Evolutionary conservation across 2,888 invertebrate genomes (phyloP).

Genomic region (Allacma fusca): DNA sequence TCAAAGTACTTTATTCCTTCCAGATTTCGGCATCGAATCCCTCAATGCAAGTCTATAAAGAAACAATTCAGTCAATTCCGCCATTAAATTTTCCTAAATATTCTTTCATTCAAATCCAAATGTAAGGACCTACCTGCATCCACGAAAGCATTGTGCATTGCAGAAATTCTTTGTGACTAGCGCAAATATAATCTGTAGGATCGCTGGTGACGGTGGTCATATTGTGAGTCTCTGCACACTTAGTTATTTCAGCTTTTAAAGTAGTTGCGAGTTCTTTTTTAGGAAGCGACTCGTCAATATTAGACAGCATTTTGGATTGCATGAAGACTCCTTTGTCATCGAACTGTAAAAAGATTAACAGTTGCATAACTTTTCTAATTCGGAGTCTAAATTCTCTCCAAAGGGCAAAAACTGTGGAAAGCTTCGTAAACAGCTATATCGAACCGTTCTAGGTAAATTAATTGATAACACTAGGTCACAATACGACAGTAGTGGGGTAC

Average conservation of each 20-base stretch:
- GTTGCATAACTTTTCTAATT: too few relatives aligned
- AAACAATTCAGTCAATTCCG: background rate
- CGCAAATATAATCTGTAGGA: background rate
- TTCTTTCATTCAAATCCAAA: background rate
- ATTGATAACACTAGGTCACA: background rate
- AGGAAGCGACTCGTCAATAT: background rate
- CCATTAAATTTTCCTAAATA: background rate
- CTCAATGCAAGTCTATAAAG: conserved; percentile 23
- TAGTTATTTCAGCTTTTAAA: background rate
- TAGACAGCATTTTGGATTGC: background rate
- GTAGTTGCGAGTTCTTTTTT: background rate
- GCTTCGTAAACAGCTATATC: too few relatives aligned
- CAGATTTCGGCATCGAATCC: conserved; percentile 25
- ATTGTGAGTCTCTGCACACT: conserved; percentile 6
- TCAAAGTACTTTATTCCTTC: background rate
- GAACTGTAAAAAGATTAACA: conserved; percentile 19
- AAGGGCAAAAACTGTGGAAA: too few relatives aligned
- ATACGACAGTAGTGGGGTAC: too few relatives aligned
- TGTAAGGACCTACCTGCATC: background rate
- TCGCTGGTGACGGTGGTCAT: background rate
- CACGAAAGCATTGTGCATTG: background rate
- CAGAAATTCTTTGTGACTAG: conserved; percentile 18
- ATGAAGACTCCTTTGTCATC: background rate
- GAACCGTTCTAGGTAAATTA: background rate
- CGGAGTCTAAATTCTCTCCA: too few relatives aligned